phyloP scores from a whole-genome alignment of 2,888 invertebrate species.

The Cheilosia grossa region DNA sequence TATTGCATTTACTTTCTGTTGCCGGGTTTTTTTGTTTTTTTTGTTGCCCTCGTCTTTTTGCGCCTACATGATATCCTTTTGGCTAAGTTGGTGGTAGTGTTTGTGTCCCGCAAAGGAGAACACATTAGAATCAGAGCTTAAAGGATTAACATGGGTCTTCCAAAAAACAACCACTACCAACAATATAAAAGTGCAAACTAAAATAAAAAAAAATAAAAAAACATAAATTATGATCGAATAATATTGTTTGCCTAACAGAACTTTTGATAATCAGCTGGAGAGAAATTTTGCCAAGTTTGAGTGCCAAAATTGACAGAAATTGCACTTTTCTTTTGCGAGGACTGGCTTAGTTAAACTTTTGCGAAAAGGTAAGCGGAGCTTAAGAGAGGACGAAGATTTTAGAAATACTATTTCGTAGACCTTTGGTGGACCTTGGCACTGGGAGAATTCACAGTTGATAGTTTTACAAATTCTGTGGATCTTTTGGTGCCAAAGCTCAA shows the following conservation, averaged over 20 bases:
- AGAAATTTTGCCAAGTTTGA: constrained; percentile 32
- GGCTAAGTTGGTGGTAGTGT: constrained; percentile 57
- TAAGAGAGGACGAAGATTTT: background rate
- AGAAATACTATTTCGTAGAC: constrained; percentile 17
- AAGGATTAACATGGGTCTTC: constrained; percentile 81
- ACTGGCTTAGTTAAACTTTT: background rate
- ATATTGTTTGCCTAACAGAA: constrained; percentile 6
- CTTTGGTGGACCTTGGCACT: constrained; percentile 83
- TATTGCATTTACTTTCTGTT: constrained; percentile 56
- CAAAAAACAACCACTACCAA: constrained; percentile 29
- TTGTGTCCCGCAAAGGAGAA: constrained; percentile 56
- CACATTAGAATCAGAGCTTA: constrained; percentile 77
- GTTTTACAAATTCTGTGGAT: constrained; percentile 82
- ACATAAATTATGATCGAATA: constrained; percentile 46
- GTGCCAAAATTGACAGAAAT: constrained; percentile 46
- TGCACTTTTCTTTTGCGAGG: constrained; percentile 4
- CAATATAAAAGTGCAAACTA: constrained; percentile 36
- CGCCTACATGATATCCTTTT: constrained; percentile 60
- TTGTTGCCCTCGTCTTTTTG: constrained; percentile 27
- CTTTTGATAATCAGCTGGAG: constrained; percentile 20
- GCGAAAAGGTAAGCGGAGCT: constrained; percentile 47
- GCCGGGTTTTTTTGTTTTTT: constrained; percentile 31
- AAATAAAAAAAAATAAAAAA: background rate
- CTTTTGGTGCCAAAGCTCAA: constrained; percentile 84
- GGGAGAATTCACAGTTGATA: constrained; percentile 84